Base-by-base conservation (phyloP, 2,113 vertebrate genomes). In the Sinocyclocheilus anophthalmus region DNA sequence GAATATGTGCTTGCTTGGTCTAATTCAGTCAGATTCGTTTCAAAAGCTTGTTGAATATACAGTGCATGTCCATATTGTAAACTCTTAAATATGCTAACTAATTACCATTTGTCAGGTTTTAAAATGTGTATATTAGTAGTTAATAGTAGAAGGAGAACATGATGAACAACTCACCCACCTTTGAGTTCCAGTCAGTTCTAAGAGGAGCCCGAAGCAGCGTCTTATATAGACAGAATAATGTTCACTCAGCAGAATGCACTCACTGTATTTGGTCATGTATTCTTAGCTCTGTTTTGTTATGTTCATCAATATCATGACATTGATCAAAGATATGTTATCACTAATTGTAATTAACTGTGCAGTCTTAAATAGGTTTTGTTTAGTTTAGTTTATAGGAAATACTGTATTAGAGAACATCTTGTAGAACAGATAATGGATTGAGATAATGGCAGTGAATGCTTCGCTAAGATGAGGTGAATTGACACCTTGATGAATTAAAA, bases 221-320 rank as follows among this genome's bases (percentile, higher is more conserved):
- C 90, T 93, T 95, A 92, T 94, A 95, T 93, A 93, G 88, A 85
- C 87, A 89, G 70, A 69, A 88, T 87, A 89, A 67, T 87, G 87
- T 84, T 86, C 84, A 77, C 87, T 89, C 90, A 55, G 76, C 88
- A 92, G 79, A 90, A 88, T 33, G 33, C 84, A 80, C 76, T 50
- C 63, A 88, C 94, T 92, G 79, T 59, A 92, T 94, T 87, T 93
- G 94, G 94, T 85, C 92, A 93, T 88, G 89, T 86, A 83, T 76
- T 90, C 12, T 89, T 67, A 57, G 73, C 77, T 80, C 26, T 65
- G 75, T 91, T 48, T 84, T 39, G 39, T 85, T 83, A 37, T 61
- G 26, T 76, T 72, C 12, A 76, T 30, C n/a, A 65, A 18, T 53
- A 22, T 76, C 26, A 1, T 61, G 59, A 37, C 78, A 81, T 7